Base-by-base conservation (phyloP, 2,113 vertebrate genomes). In the Salvator merianae region DNA sequence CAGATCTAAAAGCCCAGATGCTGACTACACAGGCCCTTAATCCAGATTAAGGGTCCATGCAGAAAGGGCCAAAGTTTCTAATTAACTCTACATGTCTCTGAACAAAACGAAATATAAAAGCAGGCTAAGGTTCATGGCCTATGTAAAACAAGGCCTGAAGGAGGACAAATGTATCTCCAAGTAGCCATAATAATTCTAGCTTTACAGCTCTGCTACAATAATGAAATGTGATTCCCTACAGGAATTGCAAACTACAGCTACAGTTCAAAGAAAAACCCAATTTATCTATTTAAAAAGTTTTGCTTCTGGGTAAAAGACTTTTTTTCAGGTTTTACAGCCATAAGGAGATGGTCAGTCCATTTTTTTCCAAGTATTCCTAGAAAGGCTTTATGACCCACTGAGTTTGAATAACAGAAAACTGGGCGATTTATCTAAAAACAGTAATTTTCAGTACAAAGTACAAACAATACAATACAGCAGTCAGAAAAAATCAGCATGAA, bases 351-450 rank as follows among this genome's bases (percentile, higher is more conserved):
- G 16, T 59, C 43, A 69, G 10, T 77, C 7, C 62, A 68, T 22
- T 34, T 20, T 18, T 12, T 82, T 20, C 32, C 16, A 70, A 69
- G 50, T n/a, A 55, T 34, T 77, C 32, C 8, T 30, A 77, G 13
- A 68, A 3, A n/a, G 1, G 18, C 30, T 68, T 66, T 77, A 77
- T 40, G 43, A 8, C 63, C 16, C 28, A 20, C 26, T 40, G 50
- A 77, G 81, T 65, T 40, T 83, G 36, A 10, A n/a, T 65, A 86
- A 77, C 1, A 0, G 55, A 30, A 47, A 2, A 3, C 1, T 13
- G 28, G 4, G 59, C 68, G 16, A 76, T 66, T 38, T 18, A 81
- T 82, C 40, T 77, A 84, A 69, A 66, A 86, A 62, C 8, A 86
- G 81, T 47, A 73, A 68, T 28, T 13, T 83, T 81, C 59, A 50